Evolutionary conservation across 2,113 vertebrate genomes (phyloP).

Genomic region (Nerophis lumbriciformis): DNA sequence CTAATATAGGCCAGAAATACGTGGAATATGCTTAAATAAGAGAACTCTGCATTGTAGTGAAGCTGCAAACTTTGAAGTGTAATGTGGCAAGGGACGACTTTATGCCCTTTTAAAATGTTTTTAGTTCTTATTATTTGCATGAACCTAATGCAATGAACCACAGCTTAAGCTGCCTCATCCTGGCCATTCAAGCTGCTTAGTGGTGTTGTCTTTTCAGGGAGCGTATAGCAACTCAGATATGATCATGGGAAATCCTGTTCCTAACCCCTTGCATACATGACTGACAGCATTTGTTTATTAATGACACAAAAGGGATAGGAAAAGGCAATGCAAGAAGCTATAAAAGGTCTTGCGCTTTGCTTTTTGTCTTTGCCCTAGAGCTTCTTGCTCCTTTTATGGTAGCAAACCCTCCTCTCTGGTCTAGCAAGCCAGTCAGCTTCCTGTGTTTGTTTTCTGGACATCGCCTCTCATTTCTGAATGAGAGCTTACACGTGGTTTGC

Average conservation of each 20-base stretch:
- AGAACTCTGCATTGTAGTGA: too few species aligned
- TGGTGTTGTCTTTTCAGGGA: neutral
- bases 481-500: slow-evolving; percentile 2
- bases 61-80: too few species aligned
- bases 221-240: slow-evolving; percentile 29
- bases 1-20: too few species aligned
- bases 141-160: too few species aligned
- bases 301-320: slow-evolving; percentile 37
- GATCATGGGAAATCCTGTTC: slow-evolving; percentile 59
- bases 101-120: too few species aligned
- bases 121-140: slow-evolving; percentile 26
- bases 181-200: slow-evolving; percentile 29
- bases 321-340: slow-evolving; percentile 29
- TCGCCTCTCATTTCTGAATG: slow-evolving; percentile 12
- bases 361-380: slow-evolving; percentile 31
- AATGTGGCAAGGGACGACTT: too few species aligned
- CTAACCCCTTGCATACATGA: slow-evolving; percentile 18
- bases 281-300: slow-evolving; percentile 50
- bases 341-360: slow-evolving; percentile 39
- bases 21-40: too few species aligned
- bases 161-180: slow-evolving; percentile 32
- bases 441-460: slow-evolving; percentile 52
- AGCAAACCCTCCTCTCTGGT: slow-evolving; percentile 18
- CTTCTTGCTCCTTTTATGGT: slow-evolving; percentile 54
- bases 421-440: slow-evolving; percentile 35